Percentiles rank a stretch among this genome's conserved stretches.
Evolutionary conservation across 1,140 invertebrate species (phyloP).

Genomic region (Homarus americanus): DNA sequence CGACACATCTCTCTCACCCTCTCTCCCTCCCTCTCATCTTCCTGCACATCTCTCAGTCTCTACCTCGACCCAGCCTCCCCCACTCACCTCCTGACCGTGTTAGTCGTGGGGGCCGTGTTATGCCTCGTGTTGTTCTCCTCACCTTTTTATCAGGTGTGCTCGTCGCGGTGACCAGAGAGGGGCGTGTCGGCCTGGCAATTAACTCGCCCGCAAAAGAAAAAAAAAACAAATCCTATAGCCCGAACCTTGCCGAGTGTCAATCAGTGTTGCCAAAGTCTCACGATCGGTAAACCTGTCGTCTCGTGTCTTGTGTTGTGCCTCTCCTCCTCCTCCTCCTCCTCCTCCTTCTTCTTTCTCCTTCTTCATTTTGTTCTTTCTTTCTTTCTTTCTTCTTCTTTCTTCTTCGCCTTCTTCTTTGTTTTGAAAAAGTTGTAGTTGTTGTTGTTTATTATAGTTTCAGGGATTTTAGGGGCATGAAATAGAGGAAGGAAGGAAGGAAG

Average conservation of each 20-base stretch:
- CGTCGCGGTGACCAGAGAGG: background rate
- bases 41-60: background rate
- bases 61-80: background rate
- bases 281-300: background rate
- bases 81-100: background rate
- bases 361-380: background rate
- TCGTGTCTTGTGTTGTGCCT: background rate
- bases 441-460: too few relatives aligned
- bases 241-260: background rate
- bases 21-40: too few relatives aligned
- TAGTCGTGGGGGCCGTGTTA: background rate
- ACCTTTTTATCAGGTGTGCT: background rate
- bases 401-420: too few relatives aligned
- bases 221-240: background rate
- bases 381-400: background rate
- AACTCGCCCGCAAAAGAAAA: background rate
- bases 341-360: background rate
- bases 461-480: too few relatives aligned
- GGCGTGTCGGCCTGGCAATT: background rate
- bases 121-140: background rate
- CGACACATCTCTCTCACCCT: too few relatives aligned
- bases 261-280: background rate
- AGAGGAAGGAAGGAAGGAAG: too few relatives aligned
- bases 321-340: background rate
- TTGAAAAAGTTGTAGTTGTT: too few relatives aligned